Percentiles rank a stretch among this genome's conserved stretches.
Conservation (phyloP, 2,113 vertebrate species). For the Melozone crissalis region DNA sequence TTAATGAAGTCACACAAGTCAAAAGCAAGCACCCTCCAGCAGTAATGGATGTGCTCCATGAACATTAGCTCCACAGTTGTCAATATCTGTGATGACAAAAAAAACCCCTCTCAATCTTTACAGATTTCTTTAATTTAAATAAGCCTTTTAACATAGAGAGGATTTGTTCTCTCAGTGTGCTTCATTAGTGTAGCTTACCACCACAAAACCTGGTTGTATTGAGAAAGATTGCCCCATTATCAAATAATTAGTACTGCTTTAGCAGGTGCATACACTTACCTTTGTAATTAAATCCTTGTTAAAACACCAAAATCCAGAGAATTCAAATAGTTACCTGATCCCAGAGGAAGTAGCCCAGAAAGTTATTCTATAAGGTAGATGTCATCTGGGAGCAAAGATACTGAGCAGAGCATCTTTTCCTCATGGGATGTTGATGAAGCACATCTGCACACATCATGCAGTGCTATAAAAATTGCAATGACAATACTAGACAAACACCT, state of each 20-base stretch:
- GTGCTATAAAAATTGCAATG: constrained; percentile 73
- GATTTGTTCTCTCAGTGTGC: constrained; percentile 77
- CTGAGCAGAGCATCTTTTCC: constrained; percentile 69
- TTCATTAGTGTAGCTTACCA: constrained; percentile 83
- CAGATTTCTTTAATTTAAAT: constrained; percentile 78
- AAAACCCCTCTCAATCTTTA: constrained; percentile 24
- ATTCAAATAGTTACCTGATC: constrained; percentile 85
- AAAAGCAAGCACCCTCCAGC: background rate
- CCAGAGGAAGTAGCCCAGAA: constrained; percentile 86
- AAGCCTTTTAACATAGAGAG: constrained; percentile 70
- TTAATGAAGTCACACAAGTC: constrained; percentile 21
- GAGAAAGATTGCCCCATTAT: constrained; percentile 88
- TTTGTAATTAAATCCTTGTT: constrained; percentile 97
- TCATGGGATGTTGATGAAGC: constrained; percentile 76
- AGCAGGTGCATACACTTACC: constrained; percentile 94
- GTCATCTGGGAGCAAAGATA: constrained; percentile 73
- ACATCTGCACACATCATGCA: constrained; percentile 76
- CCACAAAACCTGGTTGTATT: constrained; percentile 81
- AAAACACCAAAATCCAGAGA: constrained; percentile 92
- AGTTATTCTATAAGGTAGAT: constrained; percentile 76
- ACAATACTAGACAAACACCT: constrained; percentile 69
- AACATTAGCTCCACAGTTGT: constrained; percentile 21
- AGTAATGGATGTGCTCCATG: background rate
- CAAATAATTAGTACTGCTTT: constrained; percentile 88
- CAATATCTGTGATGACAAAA: constrained; percentile 45